Conservation (phyloP, 2,797 vertebrate species). For the Pipistrellus pygmaeus region DNA sequence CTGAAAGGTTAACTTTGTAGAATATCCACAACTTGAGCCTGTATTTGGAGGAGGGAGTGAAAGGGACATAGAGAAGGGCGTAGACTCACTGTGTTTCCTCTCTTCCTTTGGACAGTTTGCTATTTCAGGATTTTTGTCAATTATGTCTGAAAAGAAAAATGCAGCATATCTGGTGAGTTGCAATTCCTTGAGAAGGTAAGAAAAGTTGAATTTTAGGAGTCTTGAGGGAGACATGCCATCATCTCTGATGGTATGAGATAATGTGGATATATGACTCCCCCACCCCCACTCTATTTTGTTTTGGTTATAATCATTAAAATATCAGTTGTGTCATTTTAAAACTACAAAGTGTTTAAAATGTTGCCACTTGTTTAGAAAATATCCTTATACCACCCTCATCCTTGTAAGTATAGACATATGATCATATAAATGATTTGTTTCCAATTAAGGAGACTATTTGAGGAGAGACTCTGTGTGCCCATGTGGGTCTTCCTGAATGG, state of each 20-base stretch:
- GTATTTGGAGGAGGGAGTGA: neutral
- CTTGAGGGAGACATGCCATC: neutral
- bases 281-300: neutral
- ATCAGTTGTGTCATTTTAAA: neutral
- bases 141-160: conserved; percentile 62
- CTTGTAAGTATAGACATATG: neutral
- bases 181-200: conserved; percentile 20
- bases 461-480: rapidly evolving
- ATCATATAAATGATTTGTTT: neutral
- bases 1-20: neutral
- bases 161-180: conserved; percentile 73
- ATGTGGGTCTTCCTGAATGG: neutral
- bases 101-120: conserved; percentile 74
- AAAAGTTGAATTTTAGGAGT: neutral
- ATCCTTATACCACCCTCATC: neutral
- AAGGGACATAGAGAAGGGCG: neutral
- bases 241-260: neutral
- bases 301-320: neutral
- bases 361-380: neutral
- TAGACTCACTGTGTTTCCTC: neutral
- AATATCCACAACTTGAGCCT: neutral
- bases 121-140: conserved; percentile 72
- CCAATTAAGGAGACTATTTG: neutral
- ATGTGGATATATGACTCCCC: neutral
- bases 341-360: neutral